These are phyloP conservation scores for Drosophila guanche DNA, from an alignment of 1,140 invertebrate species.

Conservation along the genomic window DNA sequence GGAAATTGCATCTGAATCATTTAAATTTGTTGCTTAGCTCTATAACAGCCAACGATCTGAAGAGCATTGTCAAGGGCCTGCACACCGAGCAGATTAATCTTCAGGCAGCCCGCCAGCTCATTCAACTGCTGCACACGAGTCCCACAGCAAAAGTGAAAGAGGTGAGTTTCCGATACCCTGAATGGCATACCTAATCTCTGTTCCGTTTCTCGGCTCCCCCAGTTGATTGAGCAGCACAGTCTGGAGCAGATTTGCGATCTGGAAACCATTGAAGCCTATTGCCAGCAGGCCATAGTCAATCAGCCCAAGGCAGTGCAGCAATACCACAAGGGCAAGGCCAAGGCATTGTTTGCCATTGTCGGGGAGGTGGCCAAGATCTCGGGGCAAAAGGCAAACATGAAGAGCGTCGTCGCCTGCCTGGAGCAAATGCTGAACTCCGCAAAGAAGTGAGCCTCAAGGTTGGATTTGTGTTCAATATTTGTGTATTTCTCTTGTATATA, in stretches of 20 bases:
- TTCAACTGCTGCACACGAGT: conserved; percentile 83
- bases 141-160: conserved; percentile 83
- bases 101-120: conserved; percentile 82
- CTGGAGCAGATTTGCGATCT: conserved; percentile 87
- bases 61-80: conserved; percentile 86
- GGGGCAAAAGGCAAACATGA: conserved; percentile 88
- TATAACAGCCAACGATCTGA: conserved; percentile 84
- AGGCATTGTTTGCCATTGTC: conserved; percentile 87
- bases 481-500: conserved; percentile 57
- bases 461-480: conserved; percentile 47
- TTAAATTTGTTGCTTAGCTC: conserved; percentile 28
- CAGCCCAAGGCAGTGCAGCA: conserved; percentile 88
- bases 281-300: conserved; percentile 86
- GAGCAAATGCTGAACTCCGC: conserved; percentile 81
- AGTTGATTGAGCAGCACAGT: conserved; percentile 87
- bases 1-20: neutral
- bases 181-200: conserved; percentile 10
- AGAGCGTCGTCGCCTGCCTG: conserved; percentile 85
- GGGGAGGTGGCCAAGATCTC: conserved; percentile 86
- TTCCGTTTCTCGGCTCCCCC: conserved; percentile 1
- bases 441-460: conserved; percentile 16
- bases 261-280: conserved; percentile 86
- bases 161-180: conserved; percentile 31
- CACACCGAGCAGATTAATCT: conserved; percentile 87
- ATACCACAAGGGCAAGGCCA: conserved; percentile 89